Evolutionary conservation across 2,797 vertebrate genomes (phyloP), one percentile per base, ranked within the genome.

Genomic region (Gymnoscopelus braueri): DNA sequence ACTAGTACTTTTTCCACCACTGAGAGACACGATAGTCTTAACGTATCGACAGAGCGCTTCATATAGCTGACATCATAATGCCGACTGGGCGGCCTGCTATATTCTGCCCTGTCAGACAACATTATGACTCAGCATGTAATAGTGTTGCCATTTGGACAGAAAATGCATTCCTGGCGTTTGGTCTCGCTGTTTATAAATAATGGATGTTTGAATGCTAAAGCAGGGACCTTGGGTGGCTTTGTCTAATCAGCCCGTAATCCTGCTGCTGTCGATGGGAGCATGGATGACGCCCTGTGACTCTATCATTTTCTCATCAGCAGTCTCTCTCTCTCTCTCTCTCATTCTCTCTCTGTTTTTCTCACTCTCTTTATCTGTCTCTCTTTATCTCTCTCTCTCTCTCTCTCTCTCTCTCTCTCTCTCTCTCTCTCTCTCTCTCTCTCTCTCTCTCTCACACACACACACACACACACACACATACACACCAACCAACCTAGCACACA

Each of bases 301-400:
- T 88, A 87, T 89, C 78, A 85, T 91, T 90, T 87, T 82, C 84
- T 90, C 88, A 88, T 90, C 88, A 89, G 72, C 39, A 19, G 11
- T 19, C 50, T 12, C 52, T 44, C 7, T 5, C 13, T 19, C 47
- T 59, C 49, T 52, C 13, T 67, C 56, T 19, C n/a, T 35, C 48
- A 15, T 3, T 60, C 48, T 60, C 48, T 52, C 56, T 24, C 4
- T 51, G 26, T 51, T n/a, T 67, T 13, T 49, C 54, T 47, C 32
- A 51, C 26, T 59, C 48, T 52, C 56, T 24, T 2, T 51, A n/a
- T 51, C 13, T 63, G 5, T 63, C 39, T 58, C 49, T 44, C 29
- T 63, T 55, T 70, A 66, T 77, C 49, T 76, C 82, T 90, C 82
- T 89, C 86, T 90, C 75, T 85, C 57, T 13, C 35, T 24, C 72